Evolutionary conservation across 2,797 vertebrate genomes (phyloP), one percentile per base, ranked within the genome.

Genomic region (Ctenochaetus hawaiiensis): DNA sequence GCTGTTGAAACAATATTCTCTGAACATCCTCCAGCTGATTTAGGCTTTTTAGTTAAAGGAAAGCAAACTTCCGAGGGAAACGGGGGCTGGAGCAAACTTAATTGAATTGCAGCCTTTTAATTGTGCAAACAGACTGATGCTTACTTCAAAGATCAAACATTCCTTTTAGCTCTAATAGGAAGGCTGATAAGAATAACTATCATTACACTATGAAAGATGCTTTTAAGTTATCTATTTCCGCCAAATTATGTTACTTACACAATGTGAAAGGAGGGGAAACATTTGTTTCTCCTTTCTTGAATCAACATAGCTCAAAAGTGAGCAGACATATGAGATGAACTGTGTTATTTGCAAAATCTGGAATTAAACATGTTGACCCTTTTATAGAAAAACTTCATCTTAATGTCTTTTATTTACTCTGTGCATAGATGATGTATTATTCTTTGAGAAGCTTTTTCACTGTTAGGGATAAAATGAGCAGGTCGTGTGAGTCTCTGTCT

Each of bases 401-500:
- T n/a, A 16, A 14, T 8, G 10, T n/a, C 13, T 51, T 63, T 51
- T 2, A 22, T 6, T 30, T 1, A 4, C 13, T 20, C 53, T 57
- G 26, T 30, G 26, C 26, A 30, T 30, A 5, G 4, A 30, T 30
- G 4, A 30, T 30, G 26, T 30, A 30, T 30, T 30, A 4, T 30
- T 30, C 26, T 30, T 14, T 18, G 45, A 39, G 9, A 47, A 37
- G 14, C 30, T 58, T 43, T 49, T 23, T 65, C 4, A 9, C 17
- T 43, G 34, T 49, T 5, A 10, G 51, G 7, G 12, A 23, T 34
- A 3, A 1, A 26, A 11, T 37, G 11, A 54, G 48, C 9, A 0
- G 12, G n/a, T 39, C 63, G 16, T 26, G 49, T 73, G 81, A 89
- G 84, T 77, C 64, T 93, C 68, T 94, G 92, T 92, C 93, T 87